Conservation (phyloP, 2,113 vertebrate species). For the Pluvialis apricaria region DNA sequence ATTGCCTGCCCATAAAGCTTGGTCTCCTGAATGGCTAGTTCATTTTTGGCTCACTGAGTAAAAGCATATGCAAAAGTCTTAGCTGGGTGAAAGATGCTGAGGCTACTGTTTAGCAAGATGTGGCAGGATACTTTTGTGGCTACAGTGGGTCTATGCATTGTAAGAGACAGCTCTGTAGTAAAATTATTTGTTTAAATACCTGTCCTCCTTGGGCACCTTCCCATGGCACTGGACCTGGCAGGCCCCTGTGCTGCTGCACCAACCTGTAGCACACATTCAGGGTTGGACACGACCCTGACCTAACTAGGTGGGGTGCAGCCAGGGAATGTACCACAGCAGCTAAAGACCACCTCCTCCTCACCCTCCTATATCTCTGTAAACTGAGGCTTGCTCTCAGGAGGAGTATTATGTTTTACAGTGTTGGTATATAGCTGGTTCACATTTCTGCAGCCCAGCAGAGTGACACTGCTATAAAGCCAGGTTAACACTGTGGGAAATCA, state of each 20-base stretch:
- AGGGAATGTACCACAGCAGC: background rate
- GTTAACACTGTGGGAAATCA: background rate
- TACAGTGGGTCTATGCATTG: background rate
- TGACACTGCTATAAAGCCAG: fast-evolving
- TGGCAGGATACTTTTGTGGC: background rate
- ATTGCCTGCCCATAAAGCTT: background rate
- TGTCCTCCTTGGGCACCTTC: background rate
- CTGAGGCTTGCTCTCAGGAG: background rate
- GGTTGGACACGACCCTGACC: background rate
- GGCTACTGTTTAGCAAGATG: background rate
- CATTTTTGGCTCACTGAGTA: background rate
- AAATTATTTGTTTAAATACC: background rate
- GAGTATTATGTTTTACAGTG: background rate
- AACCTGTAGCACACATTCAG: background rate
- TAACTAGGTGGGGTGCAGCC: background rate
- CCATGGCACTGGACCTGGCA: fast-evolving
- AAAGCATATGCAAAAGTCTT: background rate
- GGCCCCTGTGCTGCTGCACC: background rate
- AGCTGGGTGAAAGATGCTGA: background rate
- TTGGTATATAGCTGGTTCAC: background rate
- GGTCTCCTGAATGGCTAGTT: background rate
- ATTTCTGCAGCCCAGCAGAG: background rate
- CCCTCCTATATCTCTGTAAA: background rate
- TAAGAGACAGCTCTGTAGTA: background rate
- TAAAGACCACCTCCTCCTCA: background rate